These are phyloP conservation scores for Rattus norvegicus DNA, from an alignment of 2,113 vertebrate genomes.

Conservation along the genomic window GRCr8 NC_086029.1:60707501-60708000, in stretches of 20 bases:
- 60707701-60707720: background rate
- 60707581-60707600: background rate
- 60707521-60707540: slow-evolving; percentile 14
- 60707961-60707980: background rate
- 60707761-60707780: background rate
- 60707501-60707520: background rate
- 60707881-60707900: background rate
- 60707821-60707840: background rate
- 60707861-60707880: background rate
- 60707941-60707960: background rate
- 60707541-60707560: background rate
- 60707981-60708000: background rate
- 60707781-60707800: background rate
- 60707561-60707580: background rate
- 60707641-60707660: background rate
- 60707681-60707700: background rate
- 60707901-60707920: background rate
- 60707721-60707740: background rate
- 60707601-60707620: background rate
- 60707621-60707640: background rate
- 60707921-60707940: background rate
- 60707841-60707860: background rate
- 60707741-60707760: background rate
- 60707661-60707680: background rate
- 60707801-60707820: background rate